Evolutionary conservation across 2,888 invertebrate species (phyloP), one percentile per base, ranked within the genome.

Genomic region (Rhagium mordax): DNA sequence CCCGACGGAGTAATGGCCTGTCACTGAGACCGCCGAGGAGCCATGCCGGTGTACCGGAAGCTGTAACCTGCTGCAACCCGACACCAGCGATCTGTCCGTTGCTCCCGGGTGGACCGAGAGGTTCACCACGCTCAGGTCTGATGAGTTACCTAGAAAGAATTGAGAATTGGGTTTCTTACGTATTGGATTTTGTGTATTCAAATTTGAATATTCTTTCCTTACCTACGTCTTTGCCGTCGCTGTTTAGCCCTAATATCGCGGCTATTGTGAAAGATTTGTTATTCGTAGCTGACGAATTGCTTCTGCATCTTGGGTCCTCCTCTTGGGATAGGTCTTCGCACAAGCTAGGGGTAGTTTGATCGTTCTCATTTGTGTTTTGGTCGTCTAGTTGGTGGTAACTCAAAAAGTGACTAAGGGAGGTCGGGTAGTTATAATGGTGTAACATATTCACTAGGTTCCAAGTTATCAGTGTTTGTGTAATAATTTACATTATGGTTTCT

Each of bases 201-300:
- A n/a, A n/a, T n/a, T n/a, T n/a, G n/a, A n/a, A n/a, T n/a, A n/a
- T n/a, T 33, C 13, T 33, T 33, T 41, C n/a, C 41, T 79, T 71
- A 81, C 81, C 79, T 53, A 80, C 65, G 74, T 79, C 78, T 64
- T 77, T 77, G 57, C 60, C 72, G 75, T 86, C 85, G 79, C 82
- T 88, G 70, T 93, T 92, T 77, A 95, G 62, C 59, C 83, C 96
- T 81, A 96, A 91, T 82, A 96, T 96, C 76, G 96, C 95, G 77
- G 96, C 96, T 81, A 96, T 96, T 21, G 96, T 96, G 83, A 96
- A 96, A 5, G 95, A 95, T 77, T 87, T 87, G 74, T 84, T 87
- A 59, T 78, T 83, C 3, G 80, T 81, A 0, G 83, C 83, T 1
- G 84, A 84, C 15, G 84, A 84, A 60, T 84, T 84, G 71, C 83